Evolutionary conservation across 1,140 invertebrate species (phyloP), one percentile per base, ranked within the genome.

Genomic region (Physella acuta): DNA sequence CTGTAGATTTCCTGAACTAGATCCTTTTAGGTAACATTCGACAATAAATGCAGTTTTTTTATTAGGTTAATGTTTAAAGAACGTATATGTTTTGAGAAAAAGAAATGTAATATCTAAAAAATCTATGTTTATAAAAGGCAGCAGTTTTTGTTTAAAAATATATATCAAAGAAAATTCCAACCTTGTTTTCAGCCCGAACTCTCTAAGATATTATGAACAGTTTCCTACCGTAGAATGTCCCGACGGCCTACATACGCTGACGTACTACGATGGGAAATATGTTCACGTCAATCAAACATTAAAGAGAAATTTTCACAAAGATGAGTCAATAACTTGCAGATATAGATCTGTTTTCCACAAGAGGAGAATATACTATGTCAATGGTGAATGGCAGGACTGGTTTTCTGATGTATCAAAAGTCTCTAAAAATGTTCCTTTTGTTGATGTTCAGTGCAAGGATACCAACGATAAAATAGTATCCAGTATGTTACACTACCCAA

Each of bases 171-270:
- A n/a, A n/a, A n/a, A n/a, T n/a, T n/a, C n/a, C n/a, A n/a, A n/a
- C n/a, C n/a, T n/a, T n/a, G n/a, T n/a, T 56, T 56, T 56, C 58
- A 60, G 58, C 26, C 58, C 58, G 16, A 14, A 5, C 4, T 24
- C 58, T 14, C 28, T 60, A 31, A 33, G 24, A 33, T 60, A 31
- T 24, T 33, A 16, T 17, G 11, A 60, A 31, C 11, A 33, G 16
- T 60, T 11, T 36, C 58, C 58, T 33, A 60, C 58, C 5, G 34
- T 24, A 4, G 34, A 4, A 14, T 60, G 58, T 34, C 58, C 58
- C 11, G 16, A 30, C 14, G 58, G 33, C 16, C 8, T 33, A 24
- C 58, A 24, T 16, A 16, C 28, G 11, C 28, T 60, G 3, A 60
- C 58, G 4, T 60, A 30, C 33, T 60, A 31, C 58, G 33, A 60